Conservation (phyloP, 2,888 invertebrate species). For the Lypha dubia region DNA sequence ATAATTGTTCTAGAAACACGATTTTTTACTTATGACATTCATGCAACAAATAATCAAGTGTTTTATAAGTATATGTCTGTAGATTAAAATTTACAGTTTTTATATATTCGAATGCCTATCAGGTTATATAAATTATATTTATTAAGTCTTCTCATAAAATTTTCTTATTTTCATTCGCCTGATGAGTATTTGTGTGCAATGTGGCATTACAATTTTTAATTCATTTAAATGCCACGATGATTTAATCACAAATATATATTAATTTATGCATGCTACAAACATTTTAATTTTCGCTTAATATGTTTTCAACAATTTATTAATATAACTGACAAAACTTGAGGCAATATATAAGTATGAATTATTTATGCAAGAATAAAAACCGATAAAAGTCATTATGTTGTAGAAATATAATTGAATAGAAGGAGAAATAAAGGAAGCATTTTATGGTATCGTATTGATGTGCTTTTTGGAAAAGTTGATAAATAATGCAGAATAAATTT, state of each 20-base stretch:
- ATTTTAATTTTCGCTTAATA: constrained; percentile 3
- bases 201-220: constrained; percentile 12
- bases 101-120: neutral
- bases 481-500: no score
- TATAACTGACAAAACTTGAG: neutral
- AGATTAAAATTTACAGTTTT: neutral
- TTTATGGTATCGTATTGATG: no score
- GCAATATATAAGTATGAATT: neutral
- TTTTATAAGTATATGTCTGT: neutral
- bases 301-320: neutral
- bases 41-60: neutral
- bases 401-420: no score
- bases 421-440: no score
- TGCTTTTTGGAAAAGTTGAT: no score
- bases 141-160: constrained; percentile 5
- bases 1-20: no score
- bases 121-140: constrained; percentile 10
- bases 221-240: constrained; percentile 7
- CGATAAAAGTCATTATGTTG: no score
- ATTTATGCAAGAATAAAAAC: no score
- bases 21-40: neutral
- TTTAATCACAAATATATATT: constrained; percentile 9
- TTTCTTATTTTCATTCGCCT: neutral
- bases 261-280: neutral
- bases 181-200: neutral